Evolutionary conservation across 2,797 vertebrate genomes (phyloP).

Genomic region (Poeciliopsis presidionis): DNA sequence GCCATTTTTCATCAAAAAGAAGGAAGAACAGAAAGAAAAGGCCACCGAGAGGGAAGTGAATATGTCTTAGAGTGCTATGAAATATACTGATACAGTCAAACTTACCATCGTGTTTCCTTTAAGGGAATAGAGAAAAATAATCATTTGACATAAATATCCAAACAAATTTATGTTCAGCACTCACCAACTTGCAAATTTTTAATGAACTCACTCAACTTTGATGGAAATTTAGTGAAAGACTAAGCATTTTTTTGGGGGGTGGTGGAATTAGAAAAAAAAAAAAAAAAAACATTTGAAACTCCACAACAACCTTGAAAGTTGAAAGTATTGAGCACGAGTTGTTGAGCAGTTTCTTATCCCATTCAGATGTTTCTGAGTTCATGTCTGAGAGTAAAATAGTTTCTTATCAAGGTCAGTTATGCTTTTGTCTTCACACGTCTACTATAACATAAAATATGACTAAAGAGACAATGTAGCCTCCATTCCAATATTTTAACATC

Average conservation of each 20-base stretch:
- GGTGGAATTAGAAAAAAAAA: neutral
- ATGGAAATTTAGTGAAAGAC: neutral
- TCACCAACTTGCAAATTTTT: neutral
- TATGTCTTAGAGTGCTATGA: slow-evolving; percentile 26
- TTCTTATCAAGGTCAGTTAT: neutral
- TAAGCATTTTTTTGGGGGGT: no score
- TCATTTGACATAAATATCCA: slow-evolving; percentile 59
- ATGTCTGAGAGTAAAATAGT: neutral
- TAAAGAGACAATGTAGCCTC: neutral
- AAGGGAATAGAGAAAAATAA: slow-evolving; percentile 24
- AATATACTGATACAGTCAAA: slow-evolving; percentile 15
- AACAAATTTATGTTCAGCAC: slow-evolving; percentile 30
- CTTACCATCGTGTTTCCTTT: slow-evolving; percentile 60
- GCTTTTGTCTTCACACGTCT: neutral
- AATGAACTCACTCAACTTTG: neutral
- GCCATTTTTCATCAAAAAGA: slow-evolving; percentile 25
- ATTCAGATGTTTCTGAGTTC: neutral
- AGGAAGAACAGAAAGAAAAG: slow-evolving; percentile 39
- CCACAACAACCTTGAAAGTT: neutral
- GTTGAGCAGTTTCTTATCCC: neutral
- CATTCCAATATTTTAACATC: no score
- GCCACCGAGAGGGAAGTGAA: slow-evolving; percentile 39
- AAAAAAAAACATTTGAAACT: neutral
- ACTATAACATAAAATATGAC: neutral
- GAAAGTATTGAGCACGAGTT: neutral